A percentile compares a stretch with the other conserved stretches of the same genome.
phyloP scores from a whole-genome alignment of 1,140 invertebrate genomes.

The Polypedilum vanderplanki region DNA sequence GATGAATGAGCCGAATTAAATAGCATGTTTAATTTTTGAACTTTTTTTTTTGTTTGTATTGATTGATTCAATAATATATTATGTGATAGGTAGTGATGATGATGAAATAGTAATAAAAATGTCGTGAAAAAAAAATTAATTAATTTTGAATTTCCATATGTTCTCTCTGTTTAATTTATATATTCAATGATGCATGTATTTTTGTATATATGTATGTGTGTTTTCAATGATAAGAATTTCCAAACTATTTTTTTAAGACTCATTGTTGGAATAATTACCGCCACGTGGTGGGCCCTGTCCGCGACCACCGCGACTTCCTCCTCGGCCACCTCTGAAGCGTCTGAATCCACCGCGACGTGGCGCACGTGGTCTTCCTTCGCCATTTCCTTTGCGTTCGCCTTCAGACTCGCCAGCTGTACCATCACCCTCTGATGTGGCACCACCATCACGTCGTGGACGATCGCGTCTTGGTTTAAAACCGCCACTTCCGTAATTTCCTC shows the following conservation, averaged over 20 bases:
- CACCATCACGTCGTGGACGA: slow-evolving; percentile 29
- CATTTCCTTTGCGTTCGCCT: slow-evolving; percentile 40
- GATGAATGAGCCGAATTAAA: slow-evolving; percentile 1
- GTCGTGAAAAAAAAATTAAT: slow-evolving; percentile 5
- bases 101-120: background rate
- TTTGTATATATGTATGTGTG: background rate
- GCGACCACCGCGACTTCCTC: slow-evolving; percentile 41
- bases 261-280: slow-evolving; percentile 45
- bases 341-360: slow-evolving; percentile 50
- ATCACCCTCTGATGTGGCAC: background rate
- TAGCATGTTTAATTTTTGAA: no score
- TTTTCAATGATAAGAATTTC: background rate
- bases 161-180: background rate
- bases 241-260: background rate
- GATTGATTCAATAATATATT: background rate
- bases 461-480: slow-evolving; percentile 38
- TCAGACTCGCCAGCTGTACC: slow-evolving; percentile 22
- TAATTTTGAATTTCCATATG: background rate
- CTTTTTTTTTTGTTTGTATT: background rate
- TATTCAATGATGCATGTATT: background rate
- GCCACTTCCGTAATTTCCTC: slow-evolving; percentile 39
- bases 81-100: background rate
- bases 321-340: slow-evolving; percentile 52
- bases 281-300: slow-evolving; percentile 46
- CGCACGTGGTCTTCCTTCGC: slow-evolving; percentile 33